These are phyloP conservation scores for Arctocebus calabarensis DNA, from an alignment of 2,797 vertebrate species.

Conservation along the genomic window DNA sequence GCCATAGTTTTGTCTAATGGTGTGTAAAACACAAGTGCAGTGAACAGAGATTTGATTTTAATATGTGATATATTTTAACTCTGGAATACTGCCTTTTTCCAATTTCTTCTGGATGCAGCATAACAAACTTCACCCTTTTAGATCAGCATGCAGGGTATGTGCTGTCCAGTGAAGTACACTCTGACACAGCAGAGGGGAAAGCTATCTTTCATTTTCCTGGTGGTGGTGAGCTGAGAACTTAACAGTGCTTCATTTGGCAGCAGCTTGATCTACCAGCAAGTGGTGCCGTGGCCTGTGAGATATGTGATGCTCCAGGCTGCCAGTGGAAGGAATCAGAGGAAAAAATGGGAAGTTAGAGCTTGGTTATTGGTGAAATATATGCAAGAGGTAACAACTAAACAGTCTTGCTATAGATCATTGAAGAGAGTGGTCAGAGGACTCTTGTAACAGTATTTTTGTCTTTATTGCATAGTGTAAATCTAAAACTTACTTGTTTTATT, in stretches of 20 bases:
- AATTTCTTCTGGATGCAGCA: background rate
- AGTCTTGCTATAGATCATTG: background rate
- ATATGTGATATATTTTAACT: background rate
- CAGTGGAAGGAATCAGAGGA: background rate
- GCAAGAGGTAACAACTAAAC: background rate
- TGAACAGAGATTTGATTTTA: conserved; percentile 52
- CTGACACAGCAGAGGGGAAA: background rate
- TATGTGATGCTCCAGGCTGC: background rate
- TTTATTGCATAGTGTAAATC: conserved; percentile 37
- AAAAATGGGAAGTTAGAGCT: background rate
- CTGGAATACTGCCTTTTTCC: conserved; percentile 10
- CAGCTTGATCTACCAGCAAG: background rate
- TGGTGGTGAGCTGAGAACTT: background rate
- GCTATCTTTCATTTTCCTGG: background rate
- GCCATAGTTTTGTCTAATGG: background rate
- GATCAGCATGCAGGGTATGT: background rate
- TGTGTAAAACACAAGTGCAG: background rate
- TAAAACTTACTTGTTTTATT: conserved; percentile 47
- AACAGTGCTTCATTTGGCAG: background rate
- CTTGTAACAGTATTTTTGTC: background rate
- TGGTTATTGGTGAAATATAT: background rate
- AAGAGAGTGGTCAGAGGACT: background rate
- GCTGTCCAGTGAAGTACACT: background rate
- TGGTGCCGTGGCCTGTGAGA: background rate
- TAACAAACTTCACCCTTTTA: background rate